Percentiles rank a stretch among this genome's conserved stretches.
Evolutionary conservation across 2,888 invertebrate species (phyloP).

Genomic region (Orthosia gothica): DNA sequence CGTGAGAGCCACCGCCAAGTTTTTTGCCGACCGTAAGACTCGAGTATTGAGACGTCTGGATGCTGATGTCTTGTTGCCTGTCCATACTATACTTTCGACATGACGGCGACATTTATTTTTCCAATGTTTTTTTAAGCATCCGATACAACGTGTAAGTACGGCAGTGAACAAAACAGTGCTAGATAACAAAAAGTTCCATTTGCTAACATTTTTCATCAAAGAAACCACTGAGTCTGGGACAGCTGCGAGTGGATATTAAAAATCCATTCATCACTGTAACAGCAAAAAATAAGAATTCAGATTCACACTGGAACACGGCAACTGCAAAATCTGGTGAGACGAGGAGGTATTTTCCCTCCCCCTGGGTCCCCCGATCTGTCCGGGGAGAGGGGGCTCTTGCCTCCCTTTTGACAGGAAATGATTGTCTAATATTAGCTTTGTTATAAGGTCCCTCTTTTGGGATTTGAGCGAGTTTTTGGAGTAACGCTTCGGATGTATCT

Average conservation of each 20-base stretch:
- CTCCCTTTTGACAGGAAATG: slow-evolving; percentile 91
- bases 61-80: slow-evolving; percentile 90
- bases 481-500: slow-evolving; percentile 71
- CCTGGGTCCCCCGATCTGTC: slow-evolving; percentile 74
- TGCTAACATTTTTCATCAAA: slow-evolving; percentile 81
- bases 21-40: slow-evolving; percentile 87
- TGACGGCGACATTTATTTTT: slow-evolving; percentile 87
- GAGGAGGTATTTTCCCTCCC: slow-evolving; percentile 85
- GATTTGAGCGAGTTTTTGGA: slow-evolving; percentile 81
- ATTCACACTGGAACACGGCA: slow-evolving; percentile 88
- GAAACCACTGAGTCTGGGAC: slow-evolving; percentile 74
- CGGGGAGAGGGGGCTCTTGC: slow-evolving; percentile 73
- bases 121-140: slow-evolving; percentile 76
- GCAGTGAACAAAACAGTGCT: slow-evolving; percentile 61
- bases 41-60: slow-evolving; percentile 90
- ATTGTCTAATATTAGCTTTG: slow-evolving; percentile 92
- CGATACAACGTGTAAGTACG: slow-evolving; percentile 59
- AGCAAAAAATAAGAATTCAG: slow-evolving; percentile 88
- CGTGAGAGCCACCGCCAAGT: slow-evolving; percentile 89
- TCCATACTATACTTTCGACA: slow-evolving; percentile 87
- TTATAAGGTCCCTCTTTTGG: slow-evolving; percentile 90
- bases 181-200: slow-evolving; percentile 70
- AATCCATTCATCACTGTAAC: slow-evolving; percentile 88
- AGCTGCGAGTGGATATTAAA: slow-evolving; percentile 89
- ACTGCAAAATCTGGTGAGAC: slow-evolving; percentile 88